These are phyloP conservation scores for Trachelus troglodyta DNA, from an alignment of 2,888 invertebrate species.

Conservation along the genomic window DNA sequence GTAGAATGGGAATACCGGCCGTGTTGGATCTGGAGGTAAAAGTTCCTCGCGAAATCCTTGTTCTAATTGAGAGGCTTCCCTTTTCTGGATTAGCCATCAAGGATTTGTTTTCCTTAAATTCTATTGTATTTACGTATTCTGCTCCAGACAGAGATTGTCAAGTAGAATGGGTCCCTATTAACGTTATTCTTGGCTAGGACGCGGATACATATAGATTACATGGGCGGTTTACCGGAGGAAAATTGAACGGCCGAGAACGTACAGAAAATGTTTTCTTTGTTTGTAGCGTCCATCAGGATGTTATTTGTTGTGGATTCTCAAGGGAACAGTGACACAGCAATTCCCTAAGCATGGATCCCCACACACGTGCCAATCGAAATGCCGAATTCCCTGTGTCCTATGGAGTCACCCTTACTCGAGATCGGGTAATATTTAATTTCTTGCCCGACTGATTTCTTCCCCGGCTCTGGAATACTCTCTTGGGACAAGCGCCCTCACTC, in stretches of 20 bases:
- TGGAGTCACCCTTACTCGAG: constrained; percentile 26
- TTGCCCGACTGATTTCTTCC: constrained; percentile 55
- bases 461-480: constrained; percentile 15
- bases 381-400: constrained; percentile 35
- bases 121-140: background rate
- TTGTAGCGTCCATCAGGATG: constrained; percentile 39
- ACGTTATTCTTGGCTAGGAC: background rate
- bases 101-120: background rate
- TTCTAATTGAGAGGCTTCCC: background rate
- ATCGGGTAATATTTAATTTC: constrained; percentile 59
- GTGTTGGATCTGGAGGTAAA: background rate
- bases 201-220: background rate
- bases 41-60: background rate
- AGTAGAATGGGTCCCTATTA: background rate
- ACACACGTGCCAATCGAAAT: constrained; percentile 26
- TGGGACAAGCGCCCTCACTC: constrained; percentile 10
- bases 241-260: background rate
- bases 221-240: background rate
- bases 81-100: background rate
- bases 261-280: background rate
- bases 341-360: constrained; percentile 27
- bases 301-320: constrained; percentile 50
- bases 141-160: background rate
- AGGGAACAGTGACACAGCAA: constrained; percentile 36
- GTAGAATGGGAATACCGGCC: background rate